Evolutionary conservation across 2,888 invertebrate species (phyloP).

Genomic region (Bimastos eiseni): DNA sequence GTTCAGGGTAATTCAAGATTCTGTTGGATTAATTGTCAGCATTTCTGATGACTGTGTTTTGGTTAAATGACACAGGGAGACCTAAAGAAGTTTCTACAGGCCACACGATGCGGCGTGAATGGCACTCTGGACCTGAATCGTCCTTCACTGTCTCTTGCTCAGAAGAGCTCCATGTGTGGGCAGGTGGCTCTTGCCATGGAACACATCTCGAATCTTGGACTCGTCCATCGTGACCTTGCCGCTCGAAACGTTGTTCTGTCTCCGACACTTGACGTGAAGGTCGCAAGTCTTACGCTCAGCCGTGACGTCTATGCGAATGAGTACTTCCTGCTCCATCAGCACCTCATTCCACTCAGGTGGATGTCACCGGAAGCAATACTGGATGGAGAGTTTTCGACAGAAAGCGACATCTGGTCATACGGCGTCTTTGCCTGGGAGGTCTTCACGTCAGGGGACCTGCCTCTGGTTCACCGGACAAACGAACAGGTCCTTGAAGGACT

Average conservation of each 20-base stretch:
- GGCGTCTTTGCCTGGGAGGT: slow-evolving; percentile 89
- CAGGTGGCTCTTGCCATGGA: slow-evolving; percentile 83
- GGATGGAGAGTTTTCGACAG: slow-evolving; percentile 84
- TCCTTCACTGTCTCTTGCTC: slow-evolving; percentile 67
- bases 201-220: slow-evolving; percentile 74
- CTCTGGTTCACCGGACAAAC: slow-evolving; percentile 76
- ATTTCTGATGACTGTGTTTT: not conserved
- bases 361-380: slow-evolving; percentile 82
- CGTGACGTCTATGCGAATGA: slow-evolving; percentile 86
- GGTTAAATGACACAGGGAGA: slow-evolving; percentile 73
- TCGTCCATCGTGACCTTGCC: slow-evolving; percentile 88
- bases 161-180: slow-evolving; percentile 63
- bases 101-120: slow-evolving; percentile 66
- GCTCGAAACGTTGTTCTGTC: slow-evolving; percentile 88
- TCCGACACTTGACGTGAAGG: slow-evolving; percentile 77
- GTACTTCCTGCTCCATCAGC: slow-evolving; percentile 71
- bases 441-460: slow-evolving; percentile 77
- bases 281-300: slow-evolving; percentile 78
- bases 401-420: slow-evolving; percentile 90
- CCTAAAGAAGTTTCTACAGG: slow-evolving; percentile 73
- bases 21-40: not conserved
- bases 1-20: not conserved
- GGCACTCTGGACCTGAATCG: slow-evolving; percentile 64
- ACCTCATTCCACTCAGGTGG: slow-evolving; percentile 80
- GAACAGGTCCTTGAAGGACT: slow-evolving; percentile 68